These are phyloP conservation scores for Dallia pectoralis DNA, from an alignment of 2,797 vertebrate species.

Conservation along the genomic window DNA sequence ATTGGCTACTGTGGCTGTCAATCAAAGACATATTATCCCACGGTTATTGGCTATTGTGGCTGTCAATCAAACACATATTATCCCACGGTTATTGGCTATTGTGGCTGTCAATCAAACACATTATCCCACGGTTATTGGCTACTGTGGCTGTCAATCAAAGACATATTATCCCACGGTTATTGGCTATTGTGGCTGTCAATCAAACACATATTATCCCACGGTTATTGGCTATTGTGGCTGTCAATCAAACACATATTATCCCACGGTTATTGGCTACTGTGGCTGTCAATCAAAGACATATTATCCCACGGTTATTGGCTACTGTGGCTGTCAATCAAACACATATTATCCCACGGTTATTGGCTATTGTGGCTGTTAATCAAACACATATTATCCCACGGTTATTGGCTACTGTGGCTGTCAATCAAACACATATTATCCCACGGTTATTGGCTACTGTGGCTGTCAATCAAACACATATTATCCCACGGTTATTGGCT, in stretches of 20 bases:
- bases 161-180: too few relatives aligned
- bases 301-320: too few relatives aligned
- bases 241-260: too few relatives aligned
- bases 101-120: slow-evolving; percentile 66
- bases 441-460: slow-evolving; percentile 39
- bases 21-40: too few relatives aligned
- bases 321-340: slow-evolving; percentile 62
- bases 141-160: slow-evolving; percentile 62
- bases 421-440: too few relatives aligned
- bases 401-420: slow-evolving; percentile 60
- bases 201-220: too few relatives aligned
- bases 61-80: too few relatives aligned
- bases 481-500: too few relatives aligned
- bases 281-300: slow-evolving; percentile 67
- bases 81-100: too few relatives aligned
- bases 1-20: slow-evolving; percentile 64
- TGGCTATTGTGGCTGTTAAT: slow-evolving; percentile 61
- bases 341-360: too few relatives aligned
- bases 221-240: slow-evolving; percentile 60
- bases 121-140: too few relatives aligned
- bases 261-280: slow-evolving; percentile 39
- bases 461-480: slow-evolving; percentile 67
- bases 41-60: slow-evolving; percentile 55
- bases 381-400: too few relatives aligned
- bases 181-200: slow-evolving; percentile 61